A percentile compares a stretch with the other conserved stretches of the same genome.
Evolutionary conservation across 2,113 vertebrate genomes (phyloP).

Genomic region (Nestor notabilis): DNA sequence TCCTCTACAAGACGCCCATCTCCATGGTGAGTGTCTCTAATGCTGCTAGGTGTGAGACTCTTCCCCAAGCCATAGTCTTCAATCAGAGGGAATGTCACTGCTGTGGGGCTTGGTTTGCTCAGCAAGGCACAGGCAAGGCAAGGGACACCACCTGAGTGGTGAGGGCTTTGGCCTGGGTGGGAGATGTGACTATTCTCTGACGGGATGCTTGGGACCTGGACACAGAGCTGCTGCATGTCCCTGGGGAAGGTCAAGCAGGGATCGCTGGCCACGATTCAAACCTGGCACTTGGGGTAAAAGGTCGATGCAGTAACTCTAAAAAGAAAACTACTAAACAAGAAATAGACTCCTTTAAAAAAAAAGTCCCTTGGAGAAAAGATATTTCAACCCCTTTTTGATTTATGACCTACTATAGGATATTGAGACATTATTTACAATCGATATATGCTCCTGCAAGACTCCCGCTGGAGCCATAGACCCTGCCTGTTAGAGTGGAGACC

Average conservation of each 20-base stretch:
- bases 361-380: constrained; percentile 59
- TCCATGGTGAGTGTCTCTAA: neutral
- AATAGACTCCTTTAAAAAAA: constrained; percentile 21
- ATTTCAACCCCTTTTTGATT: constrained; percentile 70
- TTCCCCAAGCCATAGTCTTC: neutral
- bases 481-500: constrained; percentile 26
- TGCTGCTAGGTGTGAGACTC: neutral
- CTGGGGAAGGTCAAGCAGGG: neutral
- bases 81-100: neutral
- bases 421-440: constrained; percentile 76
- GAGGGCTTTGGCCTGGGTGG: accelerated
- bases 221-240: neutral
- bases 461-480: constrained; percentile 63
- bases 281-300: neutral
- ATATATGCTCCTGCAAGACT: constrained; percentile 62
- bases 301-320: neutral
- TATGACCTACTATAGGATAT: constrained; percentile 69
- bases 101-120: neutral
- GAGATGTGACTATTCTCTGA: neutral
- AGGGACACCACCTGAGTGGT: neutral
- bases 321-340: constrained; percentile 55
- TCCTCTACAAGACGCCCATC: accelerated
- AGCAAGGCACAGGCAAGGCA: neutral
- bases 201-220: accelerated
- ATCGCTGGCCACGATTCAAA: neutral